Base-by-base conservation (phyloP, 2,888 invertebrate species). In the Lasioglossum leucozonium region DNA sequence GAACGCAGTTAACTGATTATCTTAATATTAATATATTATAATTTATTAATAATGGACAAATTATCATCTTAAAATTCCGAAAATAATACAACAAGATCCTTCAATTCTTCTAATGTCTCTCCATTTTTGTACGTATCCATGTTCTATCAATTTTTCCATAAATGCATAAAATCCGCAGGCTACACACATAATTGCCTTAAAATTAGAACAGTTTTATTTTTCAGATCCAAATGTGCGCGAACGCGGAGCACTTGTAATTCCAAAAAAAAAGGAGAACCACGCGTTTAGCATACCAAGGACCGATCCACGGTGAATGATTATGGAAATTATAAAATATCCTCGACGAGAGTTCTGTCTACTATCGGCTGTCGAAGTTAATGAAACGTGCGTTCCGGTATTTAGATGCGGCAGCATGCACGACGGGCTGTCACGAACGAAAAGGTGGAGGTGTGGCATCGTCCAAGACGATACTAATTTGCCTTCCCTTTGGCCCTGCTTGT, bases 351-450 rank as follows among this genome's bases (percentile, higher is more conserved):
- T 55, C 30, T 16, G 55, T 73, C 79, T 79, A 84, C 87, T 88
- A 91, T 87, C 90, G 89, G 86, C 89, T 87, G 86, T 91, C 91
- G 86, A 81, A 91, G 91, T 94, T 93, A 94, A 94, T 93, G 94
- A 93, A 93, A 93, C 93, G 93, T 93, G 86, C 91, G 92, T 94
- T 94, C 94, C 94, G 93, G 94, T 92, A 92, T 92, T 94, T 94
- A 94, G 94, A 93, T 93, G 92, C 93, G 93, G 92, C 91, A 93
- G 89, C 84, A 51, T 72, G 74, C 71, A 87, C 82, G 77, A 76
- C 84, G 84, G 84, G 89, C 87, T 86, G 86, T 85, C 86, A 81
- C 62, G 85, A 74, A 69, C 37, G 37, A 69, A 86, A 51, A 81
- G 73, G 71, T 65, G 72, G 84, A 86, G 90, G 90, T 84, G 90